Percentiles rank a stretch among this genome's conserved stretches.
These are phyloP conservation scores for Lanius collurio DNA, from an alignment of 2,113 vertebrate species.

Conservation along the genomic window DNA sequence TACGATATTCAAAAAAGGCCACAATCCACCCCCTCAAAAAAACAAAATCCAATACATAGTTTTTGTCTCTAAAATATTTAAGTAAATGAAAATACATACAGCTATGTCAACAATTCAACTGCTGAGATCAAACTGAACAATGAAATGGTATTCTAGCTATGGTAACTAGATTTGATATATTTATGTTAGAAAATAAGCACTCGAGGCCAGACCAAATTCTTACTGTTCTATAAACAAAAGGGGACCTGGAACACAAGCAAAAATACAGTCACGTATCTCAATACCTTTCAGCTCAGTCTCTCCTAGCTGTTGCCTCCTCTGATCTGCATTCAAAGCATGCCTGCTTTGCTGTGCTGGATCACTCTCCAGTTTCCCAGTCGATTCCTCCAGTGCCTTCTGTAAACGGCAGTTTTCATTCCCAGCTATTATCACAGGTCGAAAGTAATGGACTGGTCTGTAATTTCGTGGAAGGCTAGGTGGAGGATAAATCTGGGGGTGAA, in stretches of 20 bases:
- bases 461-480: constrained; percentile 83
- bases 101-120: background rate
- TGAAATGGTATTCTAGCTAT: background rate
- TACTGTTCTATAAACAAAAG: background rate
- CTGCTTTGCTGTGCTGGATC: constrained; percentile 66
- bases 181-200: background rate
- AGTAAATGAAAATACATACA: background rate
- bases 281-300: constrained; percentile 82
- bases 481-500: constrained; percentile 77
- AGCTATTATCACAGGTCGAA: constrained; percentile 74
- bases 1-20: background rate
- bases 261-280: accelerated
- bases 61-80: background rate
- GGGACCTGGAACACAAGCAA: background rate
- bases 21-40: background rate
- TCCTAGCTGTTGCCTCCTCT: constrained; percentile 83
- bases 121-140: background rate
- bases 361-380: constrained; percentile 75
- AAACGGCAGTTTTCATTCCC: constrained; percentile 70
- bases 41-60: background rate
- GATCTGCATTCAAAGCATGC: constrained; percentile 82
- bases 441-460: constrained; percentile 86
- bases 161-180: background rate
- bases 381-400: constrained; percentile 74
- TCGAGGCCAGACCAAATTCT: background rate